Conservation (phyloP, 2,888 invertebrate genomes). For the Caenorhabditis uteleia region DNA sequence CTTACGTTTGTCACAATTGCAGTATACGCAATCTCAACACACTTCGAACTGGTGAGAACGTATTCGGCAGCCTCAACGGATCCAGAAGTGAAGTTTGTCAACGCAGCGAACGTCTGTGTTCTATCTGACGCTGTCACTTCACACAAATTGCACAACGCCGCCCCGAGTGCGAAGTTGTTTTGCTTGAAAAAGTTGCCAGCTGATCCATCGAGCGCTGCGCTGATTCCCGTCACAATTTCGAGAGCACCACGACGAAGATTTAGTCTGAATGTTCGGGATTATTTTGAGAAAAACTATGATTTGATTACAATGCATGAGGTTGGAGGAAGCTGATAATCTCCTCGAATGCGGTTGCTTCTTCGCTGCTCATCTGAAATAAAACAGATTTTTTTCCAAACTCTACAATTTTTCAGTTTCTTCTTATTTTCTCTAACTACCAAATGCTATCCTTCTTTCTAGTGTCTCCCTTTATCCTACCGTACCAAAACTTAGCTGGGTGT, state of each 20-base stretch:
- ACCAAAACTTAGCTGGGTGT: too few relatives aligned
- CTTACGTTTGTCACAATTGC: slow-evolving; percentile 24
- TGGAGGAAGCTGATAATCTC: slow-evolving; percentile 38
- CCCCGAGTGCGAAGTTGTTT: slow-evolving; percentile 42
- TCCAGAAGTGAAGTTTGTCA: slow-evolving; percentile 55
- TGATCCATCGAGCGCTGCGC: slow-evolving; percentile 50
- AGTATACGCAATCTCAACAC: slow-evolving; percentile 32
- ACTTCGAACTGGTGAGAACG: slow-evolving; percentile 34
- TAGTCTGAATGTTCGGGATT: slow-evolving; percentile 14
- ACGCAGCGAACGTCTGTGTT: slow-evolving; percentile 44
- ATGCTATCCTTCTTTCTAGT: too few relatives aligned
- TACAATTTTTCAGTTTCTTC: too few relatives aligned
- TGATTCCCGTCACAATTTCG: slow-evolving; percentile 45
- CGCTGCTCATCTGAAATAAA: too few relatives aligned
- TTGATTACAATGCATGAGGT: slow-evolving; percentile 8
- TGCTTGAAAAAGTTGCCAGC: slow-evolving; percentile 45
- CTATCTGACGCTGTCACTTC: slow-evolving; percentile 49
- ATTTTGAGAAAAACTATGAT: neutral
- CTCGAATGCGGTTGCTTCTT: slow-evolving; percentile 20
- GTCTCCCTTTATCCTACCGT: too few relatives aligned
- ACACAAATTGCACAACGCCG: slow-evolving; percentile 46
- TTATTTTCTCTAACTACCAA: too few relatives aligned
- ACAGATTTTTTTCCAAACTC: too few relatives aligned
- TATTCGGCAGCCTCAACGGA: slow-evolving; percentile 46
- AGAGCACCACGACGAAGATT: slow-evolving; percentile 50